Conservation (phyloP, 2,797 vertebrate species). For the Enteromius fasciolatus region DNA sequence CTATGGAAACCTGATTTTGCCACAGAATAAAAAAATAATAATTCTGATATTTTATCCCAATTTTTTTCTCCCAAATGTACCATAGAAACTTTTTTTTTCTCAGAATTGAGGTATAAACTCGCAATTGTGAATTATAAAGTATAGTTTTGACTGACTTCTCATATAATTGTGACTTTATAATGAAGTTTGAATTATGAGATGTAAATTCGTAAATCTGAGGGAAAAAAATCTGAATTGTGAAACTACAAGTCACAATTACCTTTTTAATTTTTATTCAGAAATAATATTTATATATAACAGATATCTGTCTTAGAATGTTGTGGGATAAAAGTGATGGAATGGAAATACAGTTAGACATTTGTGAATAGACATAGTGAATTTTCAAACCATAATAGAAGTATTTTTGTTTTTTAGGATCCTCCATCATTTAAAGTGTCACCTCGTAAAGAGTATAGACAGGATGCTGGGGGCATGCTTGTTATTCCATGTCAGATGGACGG, state of each 20-base stretch:
- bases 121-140: not conserved
- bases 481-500: slow-evolving; percentile 82
- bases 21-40: not conserved
- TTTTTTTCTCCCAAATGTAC: too few relatives aligned
- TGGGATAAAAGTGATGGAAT: not conserved
- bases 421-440: slow-evolving; percentile 83
- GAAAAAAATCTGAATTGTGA: not conserved
- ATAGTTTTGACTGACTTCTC: not conserved
- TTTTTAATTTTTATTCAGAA: not conserved
- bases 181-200: not conserved
- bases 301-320: not conserved
- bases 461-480: slow-evolving; percentile 82
- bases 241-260: not conserved
- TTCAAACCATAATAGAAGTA: not conserved
- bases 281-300: not conserved
- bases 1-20: not conserved
- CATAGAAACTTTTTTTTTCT: not conserved
- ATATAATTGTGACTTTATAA: not conserved
- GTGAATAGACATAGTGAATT: too few relatives aligned
- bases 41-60: too few relatives aligned
- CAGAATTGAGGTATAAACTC: not conserved
- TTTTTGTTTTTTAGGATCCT: slow-evolving; percentile 80
- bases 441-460: slow-evolving; percentile 84
- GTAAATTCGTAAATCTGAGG: too few relatives aligned
- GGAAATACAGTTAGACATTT: not conserved